Conservation (phyloP, 2,113 vertebrate species). For the Empidonax traillii region DNA sequence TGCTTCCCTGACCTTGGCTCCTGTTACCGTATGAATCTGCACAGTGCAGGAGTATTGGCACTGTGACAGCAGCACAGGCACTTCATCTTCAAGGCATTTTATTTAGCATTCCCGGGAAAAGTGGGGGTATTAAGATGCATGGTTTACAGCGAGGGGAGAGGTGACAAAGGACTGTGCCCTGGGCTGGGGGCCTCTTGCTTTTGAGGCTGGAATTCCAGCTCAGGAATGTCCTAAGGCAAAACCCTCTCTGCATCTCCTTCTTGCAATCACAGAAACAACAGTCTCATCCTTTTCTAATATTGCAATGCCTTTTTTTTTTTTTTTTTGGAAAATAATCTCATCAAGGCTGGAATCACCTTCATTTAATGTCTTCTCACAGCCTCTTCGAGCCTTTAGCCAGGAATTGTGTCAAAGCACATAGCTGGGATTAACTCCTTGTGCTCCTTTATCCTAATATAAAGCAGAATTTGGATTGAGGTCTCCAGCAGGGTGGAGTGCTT, state of each 20-base stretch:
- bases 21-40: neutral
- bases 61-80: conserved; percentile 16
- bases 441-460: neutral
- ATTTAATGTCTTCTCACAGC: conserved; percentile 11
- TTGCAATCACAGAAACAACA: neutral
- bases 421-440: conserved; percentile 19
- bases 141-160: conserved; percentile 17
- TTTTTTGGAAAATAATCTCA: neutral
- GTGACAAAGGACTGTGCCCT: conserved; percentile 33
- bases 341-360: conserved; percentile 16
- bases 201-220: conserved; percentile 38
- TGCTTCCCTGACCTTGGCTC: conserved; percentile 55
- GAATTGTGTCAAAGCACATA: neutral
- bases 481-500: neutral
- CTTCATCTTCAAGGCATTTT: conserved; percentile 52
- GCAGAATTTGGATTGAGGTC: neutral
- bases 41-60: neutral
- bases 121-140: neutral
- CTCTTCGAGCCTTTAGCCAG: neutral
- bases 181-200: neutral
- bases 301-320: neutral
- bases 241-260: neutral
- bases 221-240: conserved; percentile 8
- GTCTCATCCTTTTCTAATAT: neutral
- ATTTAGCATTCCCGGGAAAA: conserved; percentile 45